Evolutionary conservation across 1,140 invertebrate species (phyloP).

Genomic region (Mercenaria mercenaria): DNA sequence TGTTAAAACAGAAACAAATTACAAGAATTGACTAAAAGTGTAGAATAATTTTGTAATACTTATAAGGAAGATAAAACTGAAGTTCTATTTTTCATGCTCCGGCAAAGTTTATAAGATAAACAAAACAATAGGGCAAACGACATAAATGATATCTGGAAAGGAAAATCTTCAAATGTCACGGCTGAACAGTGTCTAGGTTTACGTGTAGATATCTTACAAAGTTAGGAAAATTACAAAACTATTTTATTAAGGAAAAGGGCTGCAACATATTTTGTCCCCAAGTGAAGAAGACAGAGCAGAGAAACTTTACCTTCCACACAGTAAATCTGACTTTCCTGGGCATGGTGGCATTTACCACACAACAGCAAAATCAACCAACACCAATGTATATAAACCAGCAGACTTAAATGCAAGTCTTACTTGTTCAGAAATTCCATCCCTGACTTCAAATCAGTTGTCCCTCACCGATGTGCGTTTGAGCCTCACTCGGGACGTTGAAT

Average conservation of each 20-base stretch:
- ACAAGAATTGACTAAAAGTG: background rate
- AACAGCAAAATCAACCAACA: too few species aligned
- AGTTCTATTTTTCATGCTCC: background rate
- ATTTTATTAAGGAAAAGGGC: background rate
- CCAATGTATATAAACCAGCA: background rate
- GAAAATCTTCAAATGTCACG: background rate
- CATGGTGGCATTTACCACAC: too few species aligned
- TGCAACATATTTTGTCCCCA: background rate
- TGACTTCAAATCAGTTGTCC: too few species aligned
- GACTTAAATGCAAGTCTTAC: background rate
- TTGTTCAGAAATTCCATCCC: background rate
- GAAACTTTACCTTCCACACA: background rate
- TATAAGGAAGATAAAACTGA: background rate
- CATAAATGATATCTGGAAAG: background rate
- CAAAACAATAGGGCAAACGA: background rate
- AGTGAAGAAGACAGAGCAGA: background rate
- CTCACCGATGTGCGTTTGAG: too few species aligned
- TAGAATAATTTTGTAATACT: background rate
- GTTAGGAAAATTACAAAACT: background rate
- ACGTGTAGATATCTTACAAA: background rate
- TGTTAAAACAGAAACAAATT: background rate
- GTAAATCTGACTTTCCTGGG: background rate
- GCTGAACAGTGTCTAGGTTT: background rate
- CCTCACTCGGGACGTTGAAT: too few species aligned
- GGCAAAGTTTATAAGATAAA: background rate